phyloP scores from a whole-genome alignment of 2,888 invertebrate species.

The Drosophila nr. perissopoda region DNA sequence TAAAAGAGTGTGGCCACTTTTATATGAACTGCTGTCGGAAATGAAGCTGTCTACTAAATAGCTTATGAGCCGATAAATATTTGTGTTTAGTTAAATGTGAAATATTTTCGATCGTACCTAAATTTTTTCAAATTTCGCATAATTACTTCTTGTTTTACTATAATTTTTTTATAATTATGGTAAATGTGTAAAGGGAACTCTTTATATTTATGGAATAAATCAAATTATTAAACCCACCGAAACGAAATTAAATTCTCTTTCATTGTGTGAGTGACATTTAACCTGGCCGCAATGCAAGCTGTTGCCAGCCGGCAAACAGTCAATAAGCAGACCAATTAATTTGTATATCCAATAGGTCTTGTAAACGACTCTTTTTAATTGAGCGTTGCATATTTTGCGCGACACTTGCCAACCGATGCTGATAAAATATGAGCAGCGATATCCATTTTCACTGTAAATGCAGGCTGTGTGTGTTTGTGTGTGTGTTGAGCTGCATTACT shows the following conservation, averaged over 20 bases:
- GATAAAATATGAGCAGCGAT: constrained; percentile 34
- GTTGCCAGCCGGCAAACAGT: constrained; percentile 24
- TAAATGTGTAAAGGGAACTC: neutral
- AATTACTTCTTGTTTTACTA: neutral
- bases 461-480: neutral
- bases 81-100: neutral
- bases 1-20: constrained; percentile 21
- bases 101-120: neutral
- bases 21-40: constrained; percentile 18
- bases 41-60: neutral
- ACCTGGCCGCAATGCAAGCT: constrained; percentile 11
- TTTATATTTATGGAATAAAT: neutral
- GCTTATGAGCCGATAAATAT: neutral
- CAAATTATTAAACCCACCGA: neutral
- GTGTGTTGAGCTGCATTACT: constrained; percentile 45
- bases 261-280: neutral
- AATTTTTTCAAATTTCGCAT: neutral
- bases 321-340: constrained; percentile 45
- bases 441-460: constrained; percentile 12
- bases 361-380: constrained; percentile 67
- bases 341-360: constrained; percentile 35
- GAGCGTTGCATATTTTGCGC: constrained; percentile 44
- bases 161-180: neutral
- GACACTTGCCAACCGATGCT: constrained; percentile 27
- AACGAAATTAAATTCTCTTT: constrained; percentile 24